phyloP scores from a whole-genome alignment of 2,797 vertebrate genomes.

The Dallia pectoralis region DNA sequence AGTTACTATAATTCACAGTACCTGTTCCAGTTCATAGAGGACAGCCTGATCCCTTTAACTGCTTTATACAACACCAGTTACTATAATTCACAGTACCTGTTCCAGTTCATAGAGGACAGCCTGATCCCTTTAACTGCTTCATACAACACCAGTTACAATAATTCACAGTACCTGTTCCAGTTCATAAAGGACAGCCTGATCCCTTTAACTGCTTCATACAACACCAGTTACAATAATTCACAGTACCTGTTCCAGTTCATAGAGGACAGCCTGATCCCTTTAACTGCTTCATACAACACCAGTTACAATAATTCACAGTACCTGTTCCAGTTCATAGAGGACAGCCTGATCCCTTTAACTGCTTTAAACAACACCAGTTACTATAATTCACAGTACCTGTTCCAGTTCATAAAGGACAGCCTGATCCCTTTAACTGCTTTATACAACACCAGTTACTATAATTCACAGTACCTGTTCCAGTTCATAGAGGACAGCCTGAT shows the following conservation, averaged over 20 bases:
- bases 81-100: constrained; percentile 75
- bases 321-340: constrained; percentile 93
- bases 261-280: constrained; percentile 39
- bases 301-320: constrained; percentile 38
- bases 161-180: constrained; percentile 85
- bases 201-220: background rate
- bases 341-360: background rate
- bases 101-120: constrained; percentile 83
- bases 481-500: constrained; percentile 70
- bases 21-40: constrained; percentile 93
- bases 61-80: background rate
- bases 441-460: background rate
- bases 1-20: constrained; percentile 38
- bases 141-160: background rate
- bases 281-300: background rate
- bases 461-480: constrained; percentile 85
- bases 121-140: background rate
- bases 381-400: constrained; percentile 75
- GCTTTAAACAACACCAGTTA: background rate
- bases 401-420: constrained; percentile 83
- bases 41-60: background rate
- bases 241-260: constrained; percentile 93
- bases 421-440: background rate
- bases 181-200: constrained; percentile 70
- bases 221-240: background rate